Conservation (phyloP, 2,113 vertebrate species). For the Pedionomus torquatus region DNA sequence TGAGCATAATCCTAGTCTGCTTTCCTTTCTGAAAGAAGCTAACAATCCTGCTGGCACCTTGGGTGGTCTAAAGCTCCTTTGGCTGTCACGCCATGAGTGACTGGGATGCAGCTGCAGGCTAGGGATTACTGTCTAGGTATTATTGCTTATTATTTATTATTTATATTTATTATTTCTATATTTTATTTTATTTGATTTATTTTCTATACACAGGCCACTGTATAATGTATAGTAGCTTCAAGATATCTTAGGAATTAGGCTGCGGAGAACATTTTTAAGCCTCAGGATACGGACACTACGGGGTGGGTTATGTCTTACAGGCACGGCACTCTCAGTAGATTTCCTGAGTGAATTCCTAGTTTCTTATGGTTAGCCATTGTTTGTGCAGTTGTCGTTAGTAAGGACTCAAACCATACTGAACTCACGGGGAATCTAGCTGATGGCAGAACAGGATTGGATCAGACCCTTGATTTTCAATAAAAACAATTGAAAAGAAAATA, state of each 20-base stretch:
- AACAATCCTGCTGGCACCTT: background rate
- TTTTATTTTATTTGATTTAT: too few relatives aligned
- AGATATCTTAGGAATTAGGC: background rate
- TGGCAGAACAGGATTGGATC: background rate
- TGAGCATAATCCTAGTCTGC: background rate
- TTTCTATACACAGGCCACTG: background rate
- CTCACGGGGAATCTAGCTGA: background rate
- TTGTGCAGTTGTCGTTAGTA: background rate
- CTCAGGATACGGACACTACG: background rate
- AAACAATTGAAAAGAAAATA: background rate
- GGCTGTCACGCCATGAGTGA: background rate
- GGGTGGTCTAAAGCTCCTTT: background rate
- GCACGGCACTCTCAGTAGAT: background rate
- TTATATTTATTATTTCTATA: background rate
- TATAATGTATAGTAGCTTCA: background rate
- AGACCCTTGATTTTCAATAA: background rate
- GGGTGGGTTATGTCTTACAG: background rate
- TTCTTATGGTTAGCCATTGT: background rate
- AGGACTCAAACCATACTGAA: background rate
- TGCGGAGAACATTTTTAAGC: background rate
- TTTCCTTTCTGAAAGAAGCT: background rate
- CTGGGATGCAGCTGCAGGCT: background rate
- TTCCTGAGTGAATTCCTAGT: background rate
- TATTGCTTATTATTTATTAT: background rate
- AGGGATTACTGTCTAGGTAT: background rate